Conservation (phyloP, 2,797 vertebrate genomes). For the Podarcis siculus region DNA sequence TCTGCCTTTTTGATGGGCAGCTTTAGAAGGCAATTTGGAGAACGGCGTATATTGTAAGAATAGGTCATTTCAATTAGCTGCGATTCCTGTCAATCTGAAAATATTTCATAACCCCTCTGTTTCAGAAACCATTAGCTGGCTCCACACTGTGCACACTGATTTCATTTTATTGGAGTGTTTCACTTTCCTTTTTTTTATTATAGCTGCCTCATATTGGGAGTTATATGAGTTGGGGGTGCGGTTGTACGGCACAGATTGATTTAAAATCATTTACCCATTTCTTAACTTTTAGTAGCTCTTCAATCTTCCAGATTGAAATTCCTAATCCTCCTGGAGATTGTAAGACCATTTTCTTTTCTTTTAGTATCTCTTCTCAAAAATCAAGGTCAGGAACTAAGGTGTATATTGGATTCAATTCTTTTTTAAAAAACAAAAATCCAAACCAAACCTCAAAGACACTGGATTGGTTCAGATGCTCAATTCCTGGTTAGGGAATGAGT, state of each 20-base stretch:
- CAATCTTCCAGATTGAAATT: conserved; percentile 55
- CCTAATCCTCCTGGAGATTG: conserved; percentile 6
- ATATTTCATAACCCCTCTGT: conserved; percentile 43
- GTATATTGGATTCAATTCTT: neutral
- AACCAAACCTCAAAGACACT: neutral
- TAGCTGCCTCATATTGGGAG: conserved; percentile 53
- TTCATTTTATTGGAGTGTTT: conserved; percentile 66
- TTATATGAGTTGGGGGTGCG: conserved; percentile 47
- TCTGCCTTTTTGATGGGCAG: neutral
- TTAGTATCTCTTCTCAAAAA: conserved; percentile 37
- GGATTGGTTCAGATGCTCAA: neutral
- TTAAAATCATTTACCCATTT: conserved; percentile 66
- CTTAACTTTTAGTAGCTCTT: conserved; percentile 59
- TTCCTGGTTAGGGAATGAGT: neutral
- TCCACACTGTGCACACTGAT: conserved; percentile 41
- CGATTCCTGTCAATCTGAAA: conserved; percentile 43
- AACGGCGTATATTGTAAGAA: conserved; percentile 11
- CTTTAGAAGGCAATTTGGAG: conserved; percentile 17
- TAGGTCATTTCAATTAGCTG: conserved; percentile 55
- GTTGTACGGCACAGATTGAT: conserved; percentile 24
- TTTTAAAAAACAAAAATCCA: neutral
- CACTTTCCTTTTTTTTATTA: conserved; percentile 52
- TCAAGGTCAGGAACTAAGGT: conserved; percentile 32
- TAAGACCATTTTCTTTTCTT: conserved; percentile 34
- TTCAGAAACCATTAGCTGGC: conserved; percentile 38